phyloP scores from a whole-genome alignment of 2,888 invertebrate species.

The Sphinx pinastri region DNA sequence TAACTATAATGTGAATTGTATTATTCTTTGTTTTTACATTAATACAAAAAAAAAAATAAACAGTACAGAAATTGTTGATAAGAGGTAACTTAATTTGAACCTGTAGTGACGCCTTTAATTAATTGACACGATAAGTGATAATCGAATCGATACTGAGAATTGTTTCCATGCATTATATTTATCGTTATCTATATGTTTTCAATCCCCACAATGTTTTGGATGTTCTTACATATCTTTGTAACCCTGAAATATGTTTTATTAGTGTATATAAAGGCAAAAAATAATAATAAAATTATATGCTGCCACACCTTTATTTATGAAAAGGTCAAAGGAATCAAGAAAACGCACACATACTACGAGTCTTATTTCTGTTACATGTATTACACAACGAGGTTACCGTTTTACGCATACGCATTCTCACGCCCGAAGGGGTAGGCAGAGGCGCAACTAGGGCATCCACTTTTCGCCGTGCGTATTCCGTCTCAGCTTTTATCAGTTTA shows the following conservation, averaged over 20 bases:
- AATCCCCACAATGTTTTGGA: not conserved
- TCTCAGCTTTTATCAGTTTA: no score
- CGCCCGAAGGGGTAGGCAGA: no score
- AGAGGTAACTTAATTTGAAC: not conserved
- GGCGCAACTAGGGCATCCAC: no score
- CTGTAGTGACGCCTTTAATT: constrained; percentile 17
- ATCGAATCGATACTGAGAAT: constrained; percentile 1
- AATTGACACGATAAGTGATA: constrained; percentile 10
- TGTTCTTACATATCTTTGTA: not conserved
- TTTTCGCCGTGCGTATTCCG: no score
- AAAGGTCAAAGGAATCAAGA: no score
- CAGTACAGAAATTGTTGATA: not conserved
- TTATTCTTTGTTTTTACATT: not conserved
- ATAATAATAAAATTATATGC: no score
- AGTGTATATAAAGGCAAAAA: no score
- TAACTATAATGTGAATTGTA: not conserved
- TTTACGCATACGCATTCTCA: no score
- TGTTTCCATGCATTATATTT: constrained; percentile 16
- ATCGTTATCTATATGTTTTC: constrained; percentile 3
- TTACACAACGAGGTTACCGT: no score
- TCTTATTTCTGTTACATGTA: no score
- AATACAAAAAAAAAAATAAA: not conserved
- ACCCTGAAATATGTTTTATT: not conserved
- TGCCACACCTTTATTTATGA: no score
- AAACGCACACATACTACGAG: no score